Percentiles rank a stretch among this genome's conserved stretches.
Conservation (phyloP, 2,797 vertebrate genomes). For the Pygocentrus nattereri region DNA sequence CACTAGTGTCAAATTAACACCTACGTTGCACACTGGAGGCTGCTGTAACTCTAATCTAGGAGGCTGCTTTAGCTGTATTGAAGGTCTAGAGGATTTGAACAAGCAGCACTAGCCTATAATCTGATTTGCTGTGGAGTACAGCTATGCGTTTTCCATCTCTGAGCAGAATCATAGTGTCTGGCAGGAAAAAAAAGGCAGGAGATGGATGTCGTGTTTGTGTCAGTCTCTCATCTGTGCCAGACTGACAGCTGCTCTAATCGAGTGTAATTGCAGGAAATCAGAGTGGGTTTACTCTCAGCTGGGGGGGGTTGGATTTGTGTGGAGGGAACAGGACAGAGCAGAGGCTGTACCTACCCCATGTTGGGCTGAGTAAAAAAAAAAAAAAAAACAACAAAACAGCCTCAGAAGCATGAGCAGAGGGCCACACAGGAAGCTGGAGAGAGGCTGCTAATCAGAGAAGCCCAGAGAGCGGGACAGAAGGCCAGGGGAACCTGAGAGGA, state of each 20-base stretch:
- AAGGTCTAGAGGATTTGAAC: neutral
- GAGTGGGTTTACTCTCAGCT: conserved; percentile 74
- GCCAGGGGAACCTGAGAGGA: conserved; percentile 67
- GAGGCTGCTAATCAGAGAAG: conserved; percentile 77
- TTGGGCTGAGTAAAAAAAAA: conserved; percentile 59
- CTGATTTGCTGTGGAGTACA: conserved; percentile 2
- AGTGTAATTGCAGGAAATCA: conserved; percentile 85
- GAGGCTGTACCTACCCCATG: conserved; percentile 72
- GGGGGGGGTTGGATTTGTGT: conserved; percentile 42
- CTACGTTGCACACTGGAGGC: neutral
- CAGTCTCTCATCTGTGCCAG: conserved; percentile 80
- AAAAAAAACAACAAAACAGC: conserved; percentile 43
- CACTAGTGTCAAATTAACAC: conserved; percentile 31
- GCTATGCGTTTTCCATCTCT: conserved; percentile 27
- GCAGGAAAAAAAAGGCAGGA: conserved; percentile 61
- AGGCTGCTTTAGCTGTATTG: neutral
- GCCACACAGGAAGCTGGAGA: conserved; percentile 79
- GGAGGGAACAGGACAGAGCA: conserved; percentile 68
- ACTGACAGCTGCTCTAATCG: conserved; percentile 84
- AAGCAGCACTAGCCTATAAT: conserved; percentile 28
- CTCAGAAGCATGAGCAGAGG: conserved; percentile 66
- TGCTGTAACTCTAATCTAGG: neutral
- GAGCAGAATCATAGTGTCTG: conserved; percentile 29
- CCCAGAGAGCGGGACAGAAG: conserved; percentile 64
- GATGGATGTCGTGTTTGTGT: conserved; percentile 77